phyloP scores from a whole-genome alignment of 2,113 vertebrate species.

The Piprites chloris region DNA sequence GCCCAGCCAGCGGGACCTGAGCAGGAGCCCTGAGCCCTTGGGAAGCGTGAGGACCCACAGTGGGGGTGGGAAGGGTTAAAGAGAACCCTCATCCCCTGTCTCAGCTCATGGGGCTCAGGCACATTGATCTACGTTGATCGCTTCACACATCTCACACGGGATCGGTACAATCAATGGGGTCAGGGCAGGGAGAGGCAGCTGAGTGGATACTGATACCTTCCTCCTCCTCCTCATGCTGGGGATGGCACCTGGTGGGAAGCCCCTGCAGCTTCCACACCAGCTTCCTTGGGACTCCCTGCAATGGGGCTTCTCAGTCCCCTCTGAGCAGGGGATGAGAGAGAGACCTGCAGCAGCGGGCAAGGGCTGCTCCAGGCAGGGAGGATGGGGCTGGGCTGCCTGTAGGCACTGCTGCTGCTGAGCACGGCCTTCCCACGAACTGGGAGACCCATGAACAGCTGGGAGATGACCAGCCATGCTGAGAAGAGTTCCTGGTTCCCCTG shows the following conservation, averaged over 20 bases:
- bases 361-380: neutral
- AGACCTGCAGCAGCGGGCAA: neutral
- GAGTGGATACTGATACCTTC: neutral
- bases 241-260: neutral
- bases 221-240: neutral
- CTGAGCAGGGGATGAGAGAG: neutral
- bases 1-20: neutral
- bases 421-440: neutral
- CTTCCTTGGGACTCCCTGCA: neutral
- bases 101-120: neutral
- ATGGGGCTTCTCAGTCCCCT: neutral
- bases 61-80: neutral
- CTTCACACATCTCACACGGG: neutral
- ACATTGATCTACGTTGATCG: neutral
- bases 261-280: neutral
- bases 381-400: neutral
- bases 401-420: neutral
- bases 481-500: rapidly evolving
- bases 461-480: rapidly evolving
- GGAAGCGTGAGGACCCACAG: rapidly evolving
- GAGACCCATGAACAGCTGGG: neutral
- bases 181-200: neutral
- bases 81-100: neutral
- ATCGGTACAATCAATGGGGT: neutral
- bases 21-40: too few species aligned